Base-by-base conservation (phyloP, 2,888 invertebrate genomes). In the Ctenicera cuprea region DNA sequence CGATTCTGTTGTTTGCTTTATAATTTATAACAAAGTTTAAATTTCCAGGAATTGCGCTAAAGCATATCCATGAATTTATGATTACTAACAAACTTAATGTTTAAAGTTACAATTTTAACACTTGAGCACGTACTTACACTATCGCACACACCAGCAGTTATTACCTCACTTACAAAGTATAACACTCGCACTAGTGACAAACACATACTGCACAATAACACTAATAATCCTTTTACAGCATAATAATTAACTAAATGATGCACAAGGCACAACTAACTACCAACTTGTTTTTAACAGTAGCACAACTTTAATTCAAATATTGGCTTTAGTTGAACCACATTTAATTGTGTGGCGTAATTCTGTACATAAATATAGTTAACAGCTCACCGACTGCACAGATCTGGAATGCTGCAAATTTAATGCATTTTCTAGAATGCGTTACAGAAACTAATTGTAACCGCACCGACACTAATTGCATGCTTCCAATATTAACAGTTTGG, bases 111-210 rank as follows among this genome's bases (percentile, higher is more conserved):
- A 66, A 37, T 50, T 37, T 18, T 66, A 54, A 38, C 65, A 66
- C 65, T 54, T 52, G 26, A 65, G 65, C 65, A 65, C 65, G 26
- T 54, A 14, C 14, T 54, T 50, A 50, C 64, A 65, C 50, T 37
- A 63, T 65, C 52, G 65, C 38, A 66, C 65, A 66, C 65, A 41
- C 20, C 30, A 63, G 11, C 14, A 54, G 45, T 7, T 63, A 30
- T 63, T 62, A 20, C 48, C 9, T 0, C 8, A 54, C 12, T 50
- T 26, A 54, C 54, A 20, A 54, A 54, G 7, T 16, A n/a, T 30
- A 26, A 54, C 26, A 54, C 22, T 7, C 11, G 33, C 30, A 33
- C 7, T 41, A 38, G 7, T 38, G 2, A 2, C 12, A 41, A 14
- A 48, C 33, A 33, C 9, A 18, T 16, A 33, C 54, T 30, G 54